Percentiles rank a stretch among this genome's conserved stretches.
phyloP scores from a whole-genome alignment of 2,113 vertebrate species.

The Callorhinus ursinus region DNA sequence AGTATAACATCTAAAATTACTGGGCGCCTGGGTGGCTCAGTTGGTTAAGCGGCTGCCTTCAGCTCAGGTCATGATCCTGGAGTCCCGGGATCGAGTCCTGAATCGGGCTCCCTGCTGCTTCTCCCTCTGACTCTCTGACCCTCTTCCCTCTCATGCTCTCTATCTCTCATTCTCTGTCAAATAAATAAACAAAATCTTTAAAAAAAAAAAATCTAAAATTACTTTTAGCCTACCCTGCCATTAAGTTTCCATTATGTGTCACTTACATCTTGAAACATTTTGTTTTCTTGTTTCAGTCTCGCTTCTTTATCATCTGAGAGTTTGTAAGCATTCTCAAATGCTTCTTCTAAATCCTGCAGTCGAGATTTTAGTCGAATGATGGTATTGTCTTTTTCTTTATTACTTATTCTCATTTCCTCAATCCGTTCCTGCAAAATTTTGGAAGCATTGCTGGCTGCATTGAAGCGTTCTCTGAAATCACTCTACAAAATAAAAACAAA shows the following conservation, averaged over 20 bases:
- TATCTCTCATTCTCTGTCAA: no score
- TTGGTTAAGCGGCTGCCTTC: no score
- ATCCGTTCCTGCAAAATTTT: slow-evolving; percentile 90
- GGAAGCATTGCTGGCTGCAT: slow-evolving; percentile 85
- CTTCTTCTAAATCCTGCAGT: slow-evolving; percentile 91
- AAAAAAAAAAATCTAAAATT: not conserved
- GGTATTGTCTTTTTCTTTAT: slow-evolving; percentile 91
- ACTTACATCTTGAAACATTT: slow-evolving; percentile 96
- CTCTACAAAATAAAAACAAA: slow-evolving; percentile 79
- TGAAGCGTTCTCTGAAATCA: slow-evolving; percentile 92
- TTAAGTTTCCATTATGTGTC: rapidly evolving
- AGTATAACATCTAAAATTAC: not conserved
- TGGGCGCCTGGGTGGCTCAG: no score
- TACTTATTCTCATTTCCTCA: slow-evolving; percentile 90
- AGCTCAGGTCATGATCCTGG: no score
- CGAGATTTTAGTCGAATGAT: slow-evolving; percentile 85
- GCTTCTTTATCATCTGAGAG: slow-evolving; percentile 93
- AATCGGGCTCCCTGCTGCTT: no score
- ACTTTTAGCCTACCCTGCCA: not conserved
- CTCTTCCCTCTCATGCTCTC: no score
- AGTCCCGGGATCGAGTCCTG: no score
- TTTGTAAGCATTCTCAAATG: slow-evolving; percentile 88
- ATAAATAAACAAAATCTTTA: no score
- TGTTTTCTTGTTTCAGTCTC: slow-evolving; percentile 90
- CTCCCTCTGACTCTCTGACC: no score